Evolutionary conservation across 2,113 vertebrate genomes (phyloP), one percentile per base, ranked within the genome.

Genomic region (Ptilorrhoa leucosticta): DNA sequence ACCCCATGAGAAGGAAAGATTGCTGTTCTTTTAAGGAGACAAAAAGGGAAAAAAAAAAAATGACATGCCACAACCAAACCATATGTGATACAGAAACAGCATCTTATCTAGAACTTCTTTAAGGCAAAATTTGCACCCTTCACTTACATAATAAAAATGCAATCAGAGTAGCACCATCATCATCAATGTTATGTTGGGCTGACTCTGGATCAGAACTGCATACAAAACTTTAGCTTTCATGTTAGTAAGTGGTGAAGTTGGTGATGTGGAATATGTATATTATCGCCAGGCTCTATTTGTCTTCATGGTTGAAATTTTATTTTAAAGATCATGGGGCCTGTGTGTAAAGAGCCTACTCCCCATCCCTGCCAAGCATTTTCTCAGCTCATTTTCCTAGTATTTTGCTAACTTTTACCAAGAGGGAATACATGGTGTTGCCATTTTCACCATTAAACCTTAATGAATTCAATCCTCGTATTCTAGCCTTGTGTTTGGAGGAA

Each of bases 351-450:
- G 5, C 11, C 19, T 7, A 4, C 39, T 77, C 6, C 16, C 4
- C 19, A 8, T 1, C 3, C 3, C 9, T 3, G 5, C 10, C n/a
- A 77, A 75, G 28, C 58, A 37, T 85, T 78, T 85, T 93, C 48
- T 61, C 28, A 4, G 3, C 11, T 81, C 14, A 70, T 92, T 53
- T 76, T 16, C 13, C 9, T 64, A 21, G 19, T 84, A 40, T 48
- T 47, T 82, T 0, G 0, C 26, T 40, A 20, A 44, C 10, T 40
- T 83, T 77, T 89, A 47, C 12, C 3, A n/a, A 40, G 53, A 63
- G 0, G 3, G 10, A 10, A 40, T 73, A 23, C 6, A 9, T 1
- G 2, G 2, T 70, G 7, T 20, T 37, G n/a, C 61, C 6, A 5
- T 75, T 44, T 83, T 77, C n/a, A 27, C 10, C 1, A 3, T 72